Evolutionary conservation across 2,797 vertebrate genomes (phyloP).

Genomic region (Propithecus perrieri): DNA sequence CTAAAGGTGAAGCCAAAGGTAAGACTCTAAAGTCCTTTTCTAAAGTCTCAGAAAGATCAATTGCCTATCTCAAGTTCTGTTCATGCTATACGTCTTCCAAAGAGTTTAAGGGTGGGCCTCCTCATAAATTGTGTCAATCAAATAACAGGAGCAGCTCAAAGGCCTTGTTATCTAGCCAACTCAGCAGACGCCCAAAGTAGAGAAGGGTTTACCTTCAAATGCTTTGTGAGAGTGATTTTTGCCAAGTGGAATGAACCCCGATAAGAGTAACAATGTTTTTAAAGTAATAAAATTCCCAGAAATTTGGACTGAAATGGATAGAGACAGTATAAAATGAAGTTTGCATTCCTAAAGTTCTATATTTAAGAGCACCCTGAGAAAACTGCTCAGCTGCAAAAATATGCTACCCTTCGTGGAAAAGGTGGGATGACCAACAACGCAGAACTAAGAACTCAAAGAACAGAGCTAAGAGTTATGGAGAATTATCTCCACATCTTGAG

Average conservation of each 20-base stretch:
- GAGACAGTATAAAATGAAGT: not conserved
- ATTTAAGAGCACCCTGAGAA: not conserved
- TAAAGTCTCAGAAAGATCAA: not conserved
- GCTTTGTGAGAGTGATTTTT: not conserved
- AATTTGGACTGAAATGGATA: not conserved
- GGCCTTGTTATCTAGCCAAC: not conserved
- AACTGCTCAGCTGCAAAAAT: not conserved
- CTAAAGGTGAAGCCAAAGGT: not conserved
- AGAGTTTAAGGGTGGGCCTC: not conserved
- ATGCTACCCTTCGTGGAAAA: not conserved
- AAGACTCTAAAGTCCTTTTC: not conserved
- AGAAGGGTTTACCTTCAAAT: not conserved
- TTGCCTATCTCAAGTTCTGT: not conserved
- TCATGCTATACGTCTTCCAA: not conserved
- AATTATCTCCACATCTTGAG: not conserved
- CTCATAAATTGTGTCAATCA: not conserved
- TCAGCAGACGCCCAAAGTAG: not conserved
- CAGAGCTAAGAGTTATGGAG: not conserved
- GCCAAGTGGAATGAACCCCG: not conserved
- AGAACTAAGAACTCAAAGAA: not conserved
- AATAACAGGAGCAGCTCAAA: not conserved
- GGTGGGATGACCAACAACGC: not conserved
- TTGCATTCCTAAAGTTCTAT: not conserved
- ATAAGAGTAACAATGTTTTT: not conserved
- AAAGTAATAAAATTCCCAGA: not conserved